Conservation (phyloP, 92 coral and sea anemone species). For the Phymanthus crucifer region DNA sequence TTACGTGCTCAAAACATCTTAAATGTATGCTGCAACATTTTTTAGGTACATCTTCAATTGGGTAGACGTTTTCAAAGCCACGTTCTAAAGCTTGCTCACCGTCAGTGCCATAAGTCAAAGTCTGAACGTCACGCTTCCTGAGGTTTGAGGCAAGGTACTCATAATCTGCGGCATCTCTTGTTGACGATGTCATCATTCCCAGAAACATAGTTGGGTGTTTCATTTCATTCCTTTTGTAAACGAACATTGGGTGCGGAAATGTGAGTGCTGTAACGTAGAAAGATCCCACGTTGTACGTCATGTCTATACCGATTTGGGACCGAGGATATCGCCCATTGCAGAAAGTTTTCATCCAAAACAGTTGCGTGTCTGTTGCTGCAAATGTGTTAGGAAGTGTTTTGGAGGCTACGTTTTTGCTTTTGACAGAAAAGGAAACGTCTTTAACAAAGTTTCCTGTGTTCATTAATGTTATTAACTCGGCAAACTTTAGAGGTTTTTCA, state of each 20-base stretch:
- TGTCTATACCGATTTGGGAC: slow-evolving; percentile 42
- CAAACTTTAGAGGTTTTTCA: slow-evolving; percentile 39
- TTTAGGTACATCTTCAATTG: slow-evolving; percentile 25
- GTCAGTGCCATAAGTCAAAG: slow-evolving; percentile 42
- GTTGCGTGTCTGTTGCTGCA: slow-evolving; percentile 48
- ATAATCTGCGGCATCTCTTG: slow-evolving; percentile 39
- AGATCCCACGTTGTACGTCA: slow-evolving; percentile 53
- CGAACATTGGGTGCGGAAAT: slow-evolving; percentile 59
- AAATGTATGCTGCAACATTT: slow-evolving; percentile 52
- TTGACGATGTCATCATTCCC: slow-evolving; percentile 45
- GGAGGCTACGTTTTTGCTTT: slow-evolving; percentile 15
- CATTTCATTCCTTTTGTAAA: slow-evolving; percentile 25
- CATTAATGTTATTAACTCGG: slow-evolving; percentile 44
- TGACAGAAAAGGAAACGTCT: slow-evolving; percentile 38
- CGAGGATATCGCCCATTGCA: slow-evolving; percentile 37
- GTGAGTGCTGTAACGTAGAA: slow-evolving; percentile 46
- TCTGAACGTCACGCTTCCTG: slow-evolving; percentile 19
- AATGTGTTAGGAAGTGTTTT: slow-evolving; percentile 37
- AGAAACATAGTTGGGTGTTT: slow-evolving; percentile 46
- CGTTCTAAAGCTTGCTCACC: slow-evolving; percentile 49
- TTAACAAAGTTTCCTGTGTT: slow-evolving; percentile 37
- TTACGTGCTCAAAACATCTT: slow-evolving; percentile 55
- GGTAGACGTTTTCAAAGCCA: slow-evolving; percentile 46
- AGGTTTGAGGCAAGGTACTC: slow-evolving; percentile 41
- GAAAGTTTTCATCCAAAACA: slow-evolving; percentile 42